Base-by-base conservation (phyloP, 2,797 vertebrate genomes). In the Amblyraja radiata region DNA sequence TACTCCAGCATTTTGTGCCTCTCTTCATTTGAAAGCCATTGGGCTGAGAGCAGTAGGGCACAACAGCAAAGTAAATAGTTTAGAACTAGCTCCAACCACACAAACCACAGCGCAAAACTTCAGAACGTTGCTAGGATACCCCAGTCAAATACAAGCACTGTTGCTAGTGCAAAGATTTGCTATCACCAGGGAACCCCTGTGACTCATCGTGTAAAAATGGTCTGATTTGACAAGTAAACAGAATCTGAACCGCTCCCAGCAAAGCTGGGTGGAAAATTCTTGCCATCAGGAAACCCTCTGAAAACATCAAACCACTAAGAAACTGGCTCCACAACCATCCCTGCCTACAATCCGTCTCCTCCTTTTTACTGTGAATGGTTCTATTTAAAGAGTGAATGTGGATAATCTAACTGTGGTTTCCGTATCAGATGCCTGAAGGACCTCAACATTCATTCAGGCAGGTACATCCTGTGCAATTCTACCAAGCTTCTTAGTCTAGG, bases 111-210 rank as follows among this genome's bases (percentile, higher is more conserved):
- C 36, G 21, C 65, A 71, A 18, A 71, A 71, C 18, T 90, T 18
- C 1, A 71, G 61, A 21, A 73, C 36, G 88, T 90, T 90, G 88
- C 88, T 90, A 71, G 63, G 88, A 25, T 39, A 90, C 88, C 1
- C 54, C 54, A 90, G 88, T 36, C 88, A 90, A 90, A 90, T 90
- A 90, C 61, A 71, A 18, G 68, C 63, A 21, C 65, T 46, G 88
- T 71, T 90, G 68, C 36, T 18, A 6, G 65, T 71, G 9, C 1
- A 71, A 36, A 71, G 88, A 32, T 90, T 71, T 71, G 21, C 65
- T 71, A 63, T 65, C 61, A 25, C 32, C 65, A 36, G 65, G 88
- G 65, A 90, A 73, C n/a, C 88, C 88, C 88, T 25, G 65, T 71
- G 65, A 90, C 32, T 90, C 63, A 90, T 21, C 46, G 7, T 18